phyloP scores from a whole-genome alignment of 2,888 invertebrate species.

The Torymus aiolomorphi region DNA sequence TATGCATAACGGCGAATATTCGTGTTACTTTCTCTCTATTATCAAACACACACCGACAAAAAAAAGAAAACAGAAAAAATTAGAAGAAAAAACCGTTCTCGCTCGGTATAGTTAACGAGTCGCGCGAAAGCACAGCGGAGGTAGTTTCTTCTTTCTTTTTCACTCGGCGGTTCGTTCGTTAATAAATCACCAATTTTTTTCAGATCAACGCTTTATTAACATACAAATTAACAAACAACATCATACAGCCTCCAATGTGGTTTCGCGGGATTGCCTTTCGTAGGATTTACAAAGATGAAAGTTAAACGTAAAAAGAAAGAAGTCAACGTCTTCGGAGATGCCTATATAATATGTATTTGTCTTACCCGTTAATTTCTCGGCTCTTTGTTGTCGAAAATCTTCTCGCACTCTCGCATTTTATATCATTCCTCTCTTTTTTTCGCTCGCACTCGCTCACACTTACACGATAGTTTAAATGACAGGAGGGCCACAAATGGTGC shows the following conservation, averaged over 20 bases:
- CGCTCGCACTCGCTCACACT: constrained; percentile 33
- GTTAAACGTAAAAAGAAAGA: constrained; percentile 27
- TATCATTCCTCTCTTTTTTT: neutral
- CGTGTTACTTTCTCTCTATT: constrained; percentile 53
- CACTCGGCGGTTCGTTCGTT: constrained; percentile 13
- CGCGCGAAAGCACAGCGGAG: constrained; percentile 26
- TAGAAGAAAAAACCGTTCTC: neutral
- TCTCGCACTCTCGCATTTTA: constrained; percentile 32
- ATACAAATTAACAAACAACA: constrained; percentile 6
- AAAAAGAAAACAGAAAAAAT: constrained; percentile 39
- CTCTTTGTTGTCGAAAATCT: constrained; percentile 42
- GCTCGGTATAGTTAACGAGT: constrained; percentile 20
- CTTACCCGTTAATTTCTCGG: constrained; percentile 28
- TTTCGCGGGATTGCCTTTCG: constrained; percentile 15
- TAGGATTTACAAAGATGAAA: constrained; percentile 22
- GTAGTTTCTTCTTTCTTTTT: neutral
- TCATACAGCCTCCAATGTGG: constrained; percentile 10
- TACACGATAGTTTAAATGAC: constrained; percentile 62
- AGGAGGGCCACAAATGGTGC: constrained; percentile 75
- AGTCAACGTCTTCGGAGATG: constrained; percentile 42
- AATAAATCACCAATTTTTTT: constrained; percentile 14
- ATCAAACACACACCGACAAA: constrained; percentile 52
- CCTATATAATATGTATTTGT: constrained; percentile 39
- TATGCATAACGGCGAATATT: constrained; percentile 57
- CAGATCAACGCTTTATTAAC: constrained; percentile 10